phyloP scores from a whole-genome alignment of 1,140 invertebrate genomes.

The Drosophila teissieri region DNA sequence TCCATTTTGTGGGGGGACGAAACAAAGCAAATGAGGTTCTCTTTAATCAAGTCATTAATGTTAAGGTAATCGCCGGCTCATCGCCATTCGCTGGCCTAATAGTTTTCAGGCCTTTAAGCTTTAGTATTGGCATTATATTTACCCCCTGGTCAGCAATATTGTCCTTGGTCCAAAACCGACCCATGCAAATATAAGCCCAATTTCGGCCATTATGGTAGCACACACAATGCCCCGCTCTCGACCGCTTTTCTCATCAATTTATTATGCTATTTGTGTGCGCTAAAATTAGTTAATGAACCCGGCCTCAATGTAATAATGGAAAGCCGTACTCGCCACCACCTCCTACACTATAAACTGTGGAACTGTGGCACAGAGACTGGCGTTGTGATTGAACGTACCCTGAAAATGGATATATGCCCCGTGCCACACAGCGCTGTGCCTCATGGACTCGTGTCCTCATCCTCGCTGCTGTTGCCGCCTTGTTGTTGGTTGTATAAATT shows the following conservation, averaged over 20 bases:
- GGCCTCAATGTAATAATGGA: conserved; percentile 66
- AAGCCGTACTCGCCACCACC: conserved; percentile 16
- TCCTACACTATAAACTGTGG: conserved; percentile 21
- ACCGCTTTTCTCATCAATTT: conserved; percentile 62
- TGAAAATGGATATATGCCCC: conserved; percentile 14
- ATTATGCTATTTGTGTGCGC: conserved; percentile 73
- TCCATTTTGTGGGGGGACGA: conserved; percentile 9
- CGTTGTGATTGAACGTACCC: conserved; percentile 62
- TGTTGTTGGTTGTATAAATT: conserved; percentile 71
- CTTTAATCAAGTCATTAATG: conserved; percentile 42
- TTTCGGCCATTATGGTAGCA: conserved; percentile 39
- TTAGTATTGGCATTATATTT: conserved; percentile 1
- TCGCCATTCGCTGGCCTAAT: conserved; percentile 18
- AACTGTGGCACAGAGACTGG: conserved; percentile 41
- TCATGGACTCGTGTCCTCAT: neutral
- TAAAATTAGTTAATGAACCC: conserved; percentile 80
- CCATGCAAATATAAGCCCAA: conserved; percentile 45
- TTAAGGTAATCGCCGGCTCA: conserved; percentile 19
- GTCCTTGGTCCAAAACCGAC: conserved; percentile 24
- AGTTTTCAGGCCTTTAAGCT: conserved; percentile 22
- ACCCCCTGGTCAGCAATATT: neutral
- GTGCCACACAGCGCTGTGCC: neutral
- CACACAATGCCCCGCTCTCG: neutral
- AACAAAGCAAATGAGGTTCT: conserved; percentile 7
- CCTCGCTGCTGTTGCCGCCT: conserved; percentile 9